These are phyloP conservation scores for Aspidiotus destructor DNA, from an alignment of 2,888 invertebrate genomes.

Conservation along the genomic window DNA sequence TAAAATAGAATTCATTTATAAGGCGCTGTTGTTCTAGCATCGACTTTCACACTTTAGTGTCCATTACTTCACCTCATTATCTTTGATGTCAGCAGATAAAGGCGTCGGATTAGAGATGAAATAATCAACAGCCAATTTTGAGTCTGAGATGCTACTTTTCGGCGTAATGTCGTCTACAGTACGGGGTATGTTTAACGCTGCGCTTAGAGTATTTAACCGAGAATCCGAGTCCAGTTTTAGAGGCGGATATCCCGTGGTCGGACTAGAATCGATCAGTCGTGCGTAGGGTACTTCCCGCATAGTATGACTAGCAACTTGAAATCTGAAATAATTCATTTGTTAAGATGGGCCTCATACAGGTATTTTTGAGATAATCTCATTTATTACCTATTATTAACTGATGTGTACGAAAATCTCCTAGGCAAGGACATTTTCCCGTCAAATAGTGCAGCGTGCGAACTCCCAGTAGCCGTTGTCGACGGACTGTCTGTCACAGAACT, in stretches of 20 bases:
- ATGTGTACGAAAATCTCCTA: conserved; percentile 56
- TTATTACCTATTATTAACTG: conserved; percentile 44
- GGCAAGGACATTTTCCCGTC: conserved; percentile 40
- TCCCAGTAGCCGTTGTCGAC: conserved; percentile 34
- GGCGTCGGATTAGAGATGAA: conserved; percentile 41
- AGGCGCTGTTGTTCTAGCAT: neutral
- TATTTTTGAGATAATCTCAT: neutral
- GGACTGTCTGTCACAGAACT: conserved; percentile 32
- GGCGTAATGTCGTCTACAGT: conserved; percentile 42
- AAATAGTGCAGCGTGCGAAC: conserved; percentile 41
- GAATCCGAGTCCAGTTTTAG: conserved; percentile 34
- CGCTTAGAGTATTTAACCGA: conserved; percentile 34
- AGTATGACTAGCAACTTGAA: conserved; percentile 22
- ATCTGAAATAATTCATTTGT: neutral
- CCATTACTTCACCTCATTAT: too few relatives aligned
- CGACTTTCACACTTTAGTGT: neutral
- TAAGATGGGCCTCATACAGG: conserved; percentile 9
- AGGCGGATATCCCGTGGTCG: conserved; percentile 41
- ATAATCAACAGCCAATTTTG: conserved; percentile 70
- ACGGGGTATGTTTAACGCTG: conserved; percentile 36
- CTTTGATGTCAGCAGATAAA: neutral
- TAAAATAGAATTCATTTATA: neutral
- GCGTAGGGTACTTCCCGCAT: conserved; percentile 64
- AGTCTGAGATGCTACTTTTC: conserved; percentile 78
- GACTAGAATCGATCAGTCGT: conserved; percentile 61